Base-by-base conservation (phyloP, 2,888 invertebrate species). In the Noctua janthina region DNA sequence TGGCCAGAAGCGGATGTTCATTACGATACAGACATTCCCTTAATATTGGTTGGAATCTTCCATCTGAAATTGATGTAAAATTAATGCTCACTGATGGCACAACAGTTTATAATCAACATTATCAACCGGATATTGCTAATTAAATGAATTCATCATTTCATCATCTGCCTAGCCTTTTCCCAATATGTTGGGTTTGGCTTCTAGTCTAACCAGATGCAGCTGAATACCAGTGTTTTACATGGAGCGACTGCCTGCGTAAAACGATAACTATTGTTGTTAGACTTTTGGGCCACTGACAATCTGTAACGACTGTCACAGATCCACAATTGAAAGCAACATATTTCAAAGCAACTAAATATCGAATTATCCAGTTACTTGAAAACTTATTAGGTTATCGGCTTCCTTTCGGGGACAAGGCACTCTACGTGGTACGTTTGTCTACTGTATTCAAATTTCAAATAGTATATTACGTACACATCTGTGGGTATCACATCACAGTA, bases 1-100 rank as follows among this genome's bases (percentile, higher is more conserved):
- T 97, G 85, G 98, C 96, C 86, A 98, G 95, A 91, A 98, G 97
- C 11, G 98, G 97, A 88, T 98, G 97, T 87, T 98, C 97, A 91
- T 98, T 97, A 86, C 98, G 97, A 86, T 98, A 97, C 85, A 97
- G 96, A 93, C 98, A 98, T 94, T 98, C 98, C 83, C 98, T 97
- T 83, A 98, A 97, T 87, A 98, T 97, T 39, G 98, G 98, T 92
- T 98, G 98, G 94, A 98, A 98, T 92, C 98, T 97, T 90, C 98
- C 98, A 97, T 98, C 98, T 98, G 96, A 69, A 96, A 96, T 39
- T 15, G 8, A 46, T 23, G n/a, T 11, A 15, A 67, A 29, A 15
- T 23, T 51, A 20, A 39, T 78, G 29, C 20, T 17, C 3, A 17
- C 15, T 51, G 39, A 39, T 17, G 7, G 51, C 2, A n/a, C 13